These are phyloP conservation scores for Nysson spinosus DNA, from an alignment of 2,888 invertebrate species.

Conservation along the genomic window DNA sequence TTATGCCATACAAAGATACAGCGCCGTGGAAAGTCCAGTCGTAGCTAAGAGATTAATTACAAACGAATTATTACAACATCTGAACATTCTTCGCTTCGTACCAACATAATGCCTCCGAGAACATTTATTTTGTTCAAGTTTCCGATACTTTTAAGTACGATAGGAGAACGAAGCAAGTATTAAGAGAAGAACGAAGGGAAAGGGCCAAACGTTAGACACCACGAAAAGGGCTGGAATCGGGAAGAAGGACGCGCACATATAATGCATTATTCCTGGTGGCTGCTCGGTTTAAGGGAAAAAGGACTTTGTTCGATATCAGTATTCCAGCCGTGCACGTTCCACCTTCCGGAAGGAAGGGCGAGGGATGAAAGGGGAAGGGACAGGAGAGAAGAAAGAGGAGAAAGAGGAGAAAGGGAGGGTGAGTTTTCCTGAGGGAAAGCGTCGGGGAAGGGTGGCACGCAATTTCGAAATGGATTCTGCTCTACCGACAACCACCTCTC, in stretches of 20 bases:
- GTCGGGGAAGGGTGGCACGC: constrained; percentile 70
- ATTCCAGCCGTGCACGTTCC: constrained; percentile 71
- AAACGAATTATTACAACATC: no score
- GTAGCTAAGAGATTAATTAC: no score
- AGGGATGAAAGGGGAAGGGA: constrained; percentile 7
- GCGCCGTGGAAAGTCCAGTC: no score
- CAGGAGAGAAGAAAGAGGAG: not conserved
- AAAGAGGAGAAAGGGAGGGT: constrained; percentile 34
- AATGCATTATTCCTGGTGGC: constrained; percentile 74
- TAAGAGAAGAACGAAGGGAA: constrained; percentile 5
- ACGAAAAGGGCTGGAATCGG: constrained; percentile 36
- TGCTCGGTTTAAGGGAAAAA: constrained; percentile 70
- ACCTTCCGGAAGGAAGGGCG: constrained; percentile 43
- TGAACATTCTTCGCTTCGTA: no score
- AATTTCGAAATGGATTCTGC: constrained; percentile 77
- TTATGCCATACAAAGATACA: no score
- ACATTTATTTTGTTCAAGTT: no score
- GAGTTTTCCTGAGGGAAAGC: constrained; percentile 74
- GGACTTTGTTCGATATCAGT: constrained; percentile 76
- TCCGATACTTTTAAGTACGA: no score
- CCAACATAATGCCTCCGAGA: no score
- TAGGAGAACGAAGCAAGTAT: not conserved
- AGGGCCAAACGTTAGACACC: constrained; percentile 20
- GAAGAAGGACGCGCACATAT: constrained; percentile 60
- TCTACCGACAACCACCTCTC: constrained; percentile 53